A percentile compares a stretch with the other conserved stretches of the same genome.
These are phyloP conservation scores for Acropora yongei DNA, from an alignment of 64 coral and sea anemone species.

Conservation along the genomic window DNA sequence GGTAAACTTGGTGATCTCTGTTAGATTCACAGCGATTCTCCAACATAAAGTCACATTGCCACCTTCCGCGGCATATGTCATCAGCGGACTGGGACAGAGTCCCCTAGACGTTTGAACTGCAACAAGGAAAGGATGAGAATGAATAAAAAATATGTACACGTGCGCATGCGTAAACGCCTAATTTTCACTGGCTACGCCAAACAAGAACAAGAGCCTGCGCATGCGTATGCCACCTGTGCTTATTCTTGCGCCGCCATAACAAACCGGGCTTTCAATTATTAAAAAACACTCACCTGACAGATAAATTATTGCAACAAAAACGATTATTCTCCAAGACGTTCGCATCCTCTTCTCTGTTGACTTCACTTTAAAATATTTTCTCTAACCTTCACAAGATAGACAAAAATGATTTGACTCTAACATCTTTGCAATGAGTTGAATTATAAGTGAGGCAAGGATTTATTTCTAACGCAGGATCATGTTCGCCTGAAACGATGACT, in stretches of 20 bases:
- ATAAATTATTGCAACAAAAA: neutral
- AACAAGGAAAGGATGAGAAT: neutral
- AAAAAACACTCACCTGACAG: neutral
- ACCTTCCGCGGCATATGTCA: neutral
- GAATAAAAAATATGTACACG: neutral
- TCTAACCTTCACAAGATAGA: too few species aligned
- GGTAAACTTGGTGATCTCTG: neutral
- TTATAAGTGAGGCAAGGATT: too few species aligned
- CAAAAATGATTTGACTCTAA: too few species aligned
- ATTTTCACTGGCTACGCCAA: neutral
- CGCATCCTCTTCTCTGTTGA: neutral
- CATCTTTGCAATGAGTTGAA: too few species aligned
- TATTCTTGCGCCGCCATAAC: too few species aligned
- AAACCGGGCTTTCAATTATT: too few species aligned
- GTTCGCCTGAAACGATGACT: too few species aligned
- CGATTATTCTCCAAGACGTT: neutral
- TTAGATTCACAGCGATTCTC: neutral
- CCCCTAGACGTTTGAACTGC: neutral
- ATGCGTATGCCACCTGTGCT: too few species aligned
- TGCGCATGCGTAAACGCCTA: neutral
- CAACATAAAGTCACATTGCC: conserved; percentile 23
- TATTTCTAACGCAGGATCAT: too few species aligned
- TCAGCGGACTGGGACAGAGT: neutral
- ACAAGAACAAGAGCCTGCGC: too few species aligned
- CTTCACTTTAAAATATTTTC: too few species aligned